A percentile compares a stretch with the other conserved stretches of the same genome.
These are phyloP conservation scores for Acrocephalus scirpaceus DNA, from an alignment of 2,797 vertebrate genomes.

Conservation along the genomic window DNA sequence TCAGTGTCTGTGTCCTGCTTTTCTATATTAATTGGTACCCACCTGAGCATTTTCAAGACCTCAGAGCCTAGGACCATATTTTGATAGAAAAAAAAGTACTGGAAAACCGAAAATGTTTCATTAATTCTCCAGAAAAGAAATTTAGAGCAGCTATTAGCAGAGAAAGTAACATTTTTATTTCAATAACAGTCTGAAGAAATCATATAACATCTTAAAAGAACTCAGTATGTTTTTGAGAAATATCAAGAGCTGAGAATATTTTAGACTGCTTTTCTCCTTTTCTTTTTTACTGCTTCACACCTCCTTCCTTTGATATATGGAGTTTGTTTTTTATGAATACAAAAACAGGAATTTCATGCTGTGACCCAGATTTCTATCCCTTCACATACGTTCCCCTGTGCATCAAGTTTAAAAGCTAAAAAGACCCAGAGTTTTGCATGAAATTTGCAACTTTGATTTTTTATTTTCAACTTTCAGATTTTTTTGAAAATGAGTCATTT, in stretches of 20 bases:
- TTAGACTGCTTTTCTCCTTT: slow-evolving; percentile 52
- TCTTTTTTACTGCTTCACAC: slow-evolving; percentile 69
- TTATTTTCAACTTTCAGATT: not conserved
- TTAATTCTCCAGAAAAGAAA: not conserved
- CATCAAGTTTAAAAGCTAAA: slow-evolving; percentile 67
- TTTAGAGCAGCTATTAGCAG: not conserved
- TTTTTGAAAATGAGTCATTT: slow-evolving; percentile 56
- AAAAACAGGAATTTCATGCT: slow-evolving; percentile 69
- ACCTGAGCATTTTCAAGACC: not conserved
- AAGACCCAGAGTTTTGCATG: slow-evolving; percentile 55
- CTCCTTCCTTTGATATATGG: slow-evolving; percentile 64
- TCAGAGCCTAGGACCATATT: not conserved
- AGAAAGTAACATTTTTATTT: not conserved
- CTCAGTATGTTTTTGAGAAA: not conserved
- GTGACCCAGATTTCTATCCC: slow-evolving; percentile 69
- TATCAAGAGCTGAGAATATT: slow-evolving; percentile 29
- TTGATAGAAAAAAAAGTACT: not conserved
- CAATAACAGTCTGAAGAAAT: not conserved
- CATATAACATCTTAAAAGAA: not conserved
- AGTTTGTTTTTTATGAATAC: slow-evolving; percentile 70
- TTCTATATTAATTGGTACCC: not conserved
- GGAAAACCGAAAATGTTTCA: not conserved
- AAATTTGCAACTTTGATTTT: slow-evolving; percentile 50
- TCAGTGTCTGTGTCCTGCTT: not conserved
- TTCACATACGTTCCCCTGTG: slow-evolving; percentile 57